Evolutionary conservation across 2,113 vertebrate genomes (phyloP), one percentile per base, ranked within the genome.

Genomic region (Phaethon lepturus): DNA sequence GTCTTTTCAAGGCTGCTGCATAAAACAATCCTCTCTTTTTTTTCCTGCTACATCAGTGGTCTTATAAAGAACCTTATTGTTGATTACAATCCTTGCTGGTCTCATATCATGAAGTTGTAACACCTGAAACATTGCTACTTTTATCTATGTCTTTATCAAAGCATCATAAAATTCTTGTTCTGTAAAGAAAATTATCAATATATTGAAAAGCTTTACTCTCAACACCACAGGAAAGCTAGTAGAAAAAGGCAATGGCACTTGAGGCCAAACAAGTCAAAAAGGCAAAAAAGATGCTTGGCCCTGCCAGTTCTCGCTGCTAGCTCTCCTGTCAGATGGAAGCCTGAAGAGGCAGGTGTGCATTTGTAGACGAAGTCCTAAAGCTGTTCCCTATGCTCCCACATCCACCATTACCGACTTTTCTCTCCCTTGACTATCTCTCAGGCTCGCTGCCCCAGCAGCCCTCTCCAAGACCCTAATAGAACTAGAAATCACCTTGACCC

Each of bases 381-480:
- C 6, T 60, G 52, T 50, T 82, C 17, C 11, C 2, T 40, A 3
- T 59, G 52, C 18, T 69, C 44, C 14, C n/a, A 40, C 15, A 71
- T n/a, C 28, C 20, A 35, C 66, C 33, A 9, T 28, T 55, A 60
- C 4, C 7, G 26, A 22, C 1, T 40, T 81, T 68, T 64, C 55
- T 49, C 35, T 71, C 28, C 49, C n/a, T 64, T 2, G 6, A 26
- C 17, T 67, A 50, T 7, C 12, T 78, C 8, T 45, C 10, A 53
- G 35, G 4, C 18, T 47, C 0, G 0, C 11, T 75, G 19, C 24
- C n/a, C 12, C 64, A 87, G n/a, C 16, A 74, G n/a, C 9, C 13
- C 18, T 58, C 52, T 60, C n/a, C 17, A 90, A 56, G 13, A 64
- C 25, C 38, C 7, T 11, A 84, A 26, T 3, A 74, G 35, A 35